Evolutionary conservation across 2,797 vertebrate species (phyloP).

Genomic region (Cetoscarus ocellatus): DNA sequence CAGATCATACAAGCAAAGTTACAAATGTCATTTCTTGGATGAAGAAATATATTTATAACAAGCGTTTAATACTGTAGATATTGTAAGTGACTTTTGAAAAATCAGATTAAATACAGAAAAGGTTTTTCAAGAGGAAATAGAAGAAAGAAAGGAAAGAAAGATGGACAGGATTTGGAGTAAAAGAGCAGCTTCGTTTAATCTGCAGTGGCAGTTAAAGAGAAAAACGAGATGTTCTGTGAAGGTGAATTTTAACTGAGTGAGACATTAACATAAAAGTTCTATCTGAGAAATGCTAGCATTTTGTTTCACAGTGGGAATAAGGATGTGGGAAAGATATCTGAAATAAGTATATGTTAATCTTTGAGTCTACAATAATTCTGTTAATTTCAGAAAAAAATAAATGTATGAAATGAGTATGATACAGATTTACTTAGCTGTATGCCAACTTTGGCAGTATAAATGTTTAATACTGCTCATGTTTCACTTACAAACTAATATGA

Average conservation of each 20-base stretch:
- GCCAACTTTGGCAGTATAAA: no score
- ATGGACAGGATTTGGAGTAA: no score
- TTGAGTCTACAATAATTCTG: neutral
- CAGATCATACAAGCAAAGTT: conserved; percentile 7
- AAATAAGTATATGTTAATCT: neutral
- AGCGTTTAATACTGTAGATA: conserved; percentile 11
- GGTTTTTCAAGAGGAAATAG: conserved; percentile 9
- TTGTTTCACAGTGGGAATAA: conserved; percentile 10
- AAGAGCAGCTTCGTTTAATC: conserved; percentile 46
- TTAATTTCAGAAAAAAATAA: neutral
- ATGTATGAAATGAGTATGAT: no score
- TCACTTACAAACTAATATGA: no score
- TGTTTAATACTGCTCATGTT: no score
- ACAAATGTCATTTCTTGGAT: conserved; percentile 5
- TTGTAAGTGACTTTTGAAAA: conserved; percentile 1
- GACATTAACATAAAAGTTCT: conserved; percentile 32
- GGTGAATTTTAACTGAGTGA: conserved; percentile 28
- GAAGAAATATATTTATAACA: conserved; percentile 32
- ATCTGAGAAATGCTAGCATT: neutral
- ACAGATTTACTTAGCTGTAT: no score
- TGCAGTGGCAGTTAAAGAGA: conserved; percentile 43
- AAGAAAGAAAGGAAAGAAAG: conserved; percentile 23
- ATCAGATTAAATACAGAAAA: conserved; percentile 16
- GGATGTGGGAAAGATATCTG: conserved; percentile 1
- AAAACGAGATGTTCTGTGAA: conserved; percentile 30